These are phyloP conservation scores for Riparia riparia DNA, from an alignment of 2,113 vertebrate species.

Conservation along the genomic window DNA sequence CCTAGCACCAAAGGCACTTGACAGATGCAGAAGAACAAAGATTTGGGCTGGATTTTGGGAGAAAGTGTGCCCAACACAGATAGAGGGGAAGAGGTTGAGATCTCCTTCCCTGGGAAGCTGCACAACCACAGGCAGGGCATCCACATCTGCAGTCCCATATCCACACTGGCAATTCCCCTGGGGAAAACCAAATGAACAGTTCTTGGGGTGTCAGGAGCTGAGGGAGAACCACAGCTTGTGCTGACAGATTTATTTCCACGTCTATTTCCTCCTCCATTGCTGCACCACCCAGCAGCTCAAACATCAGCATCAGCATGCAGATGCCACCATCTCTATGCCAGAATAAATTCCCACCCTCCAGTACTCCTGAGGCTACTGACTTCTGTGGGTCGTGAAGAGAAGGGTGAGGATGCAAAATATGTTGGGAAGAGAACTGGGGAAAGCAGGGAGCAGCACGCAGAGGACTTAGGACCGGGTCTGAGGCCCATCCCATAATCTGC, in stretches of 20 bases:
- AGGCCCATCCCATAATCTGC: not conserved
- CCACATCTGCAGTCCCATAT: not conserved
- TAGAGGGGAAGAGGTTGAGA: accelerated
- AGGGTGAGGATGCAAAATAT: not conserved
- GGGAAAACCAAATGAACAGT: not conserved
- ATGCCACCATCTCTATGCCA: not conserved
- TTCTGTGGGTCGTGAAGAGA: not conserved
- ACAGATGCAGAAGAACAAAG: conserved; percentile 38
- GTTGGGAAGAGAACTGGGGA: not conserved
- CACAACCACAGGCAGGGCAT: not conserved
- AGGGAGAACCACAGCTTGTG: not conserved
- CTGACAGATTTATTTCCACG: accelerated
- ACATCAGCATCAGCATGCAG: not conserved
- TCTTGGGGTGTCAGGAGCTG: not conserved
- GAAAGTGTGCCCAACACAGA: accelerated
- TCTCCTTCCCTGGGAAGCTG: accelerated
- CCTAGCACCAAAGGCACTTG: conserved; percentile 37
- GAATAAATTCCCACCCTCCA: accelerated
- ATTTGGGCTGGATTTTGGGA: not conserved
- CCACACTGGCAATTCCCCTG: accelerated
- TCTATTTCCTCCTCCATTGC: not conserved
- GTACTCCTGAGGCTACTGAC: accelerated
- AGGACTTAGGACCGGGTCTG: not conserved
- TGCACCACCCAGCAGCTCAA: not conserved
- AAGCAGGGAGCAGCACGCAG: not conserved